Base-by-base conservation (phyloP, 2,113 vertebrate species). In the Urocolius indicus region DNA sequence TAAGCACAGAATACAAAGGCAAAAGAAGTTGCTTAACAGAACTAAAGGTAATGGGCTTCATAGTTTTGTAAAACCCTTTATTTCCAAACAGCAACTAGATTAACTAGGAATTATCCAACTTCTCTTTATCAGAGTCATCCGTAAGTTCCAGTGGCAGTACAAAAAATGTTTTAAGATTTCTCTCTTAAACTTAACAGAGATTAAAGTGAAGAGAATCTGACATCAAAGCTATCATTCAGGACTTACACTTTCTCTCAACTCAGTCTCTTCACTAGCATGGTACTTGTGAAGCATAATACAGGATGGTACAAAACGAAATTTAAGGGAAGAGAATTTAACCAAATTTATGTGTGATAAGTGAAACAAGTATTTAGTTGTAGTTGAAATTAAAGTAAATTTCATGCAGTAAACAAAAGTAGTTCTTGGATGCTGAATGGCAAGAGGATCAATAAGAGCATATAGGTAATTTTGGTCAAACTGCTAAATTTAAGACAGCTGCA, bases 371-470 rank as follows among this genome's bases (percentile, higher is more conserved):
- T 71, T 74, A 86, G 77, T 51, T 83, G 38, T 36, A 75, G 51
- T 36, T 77, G 38, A 94, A 90, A 85, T 69, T 30, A 71, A 89
- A 81, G 36, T 49, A 89, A 84, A 85, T 87, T 78, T 87, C 54
- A 69, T 59, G 38, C 43, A 80, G 43, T 76, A 94, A 88, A 77
- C 62, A 69, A 30, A 43, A 91, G 16, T 19, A 69, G 26, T 77
- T 90, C 48, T 55, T 74, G 68, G 67, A 30, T 34, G 83, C 16
- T 32, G n/a, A 94, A 74, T 51, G 26, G 62, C 55, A 49, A 10
- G 46, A 94, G 38, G 19, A 85, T 36, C 34, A 73, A 32, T 51
- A 91, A 79, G 20, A 82, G 36, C 59, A 87, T 29, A 73, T 13
- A 45, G 45, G 80, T 7, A 7, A 57, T 74, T 92, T 81, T 84